Evolutionary conservation across 2,113 vertebrate genomes (phyloP).

Genomic region (Lontra canadensis): DNA sequence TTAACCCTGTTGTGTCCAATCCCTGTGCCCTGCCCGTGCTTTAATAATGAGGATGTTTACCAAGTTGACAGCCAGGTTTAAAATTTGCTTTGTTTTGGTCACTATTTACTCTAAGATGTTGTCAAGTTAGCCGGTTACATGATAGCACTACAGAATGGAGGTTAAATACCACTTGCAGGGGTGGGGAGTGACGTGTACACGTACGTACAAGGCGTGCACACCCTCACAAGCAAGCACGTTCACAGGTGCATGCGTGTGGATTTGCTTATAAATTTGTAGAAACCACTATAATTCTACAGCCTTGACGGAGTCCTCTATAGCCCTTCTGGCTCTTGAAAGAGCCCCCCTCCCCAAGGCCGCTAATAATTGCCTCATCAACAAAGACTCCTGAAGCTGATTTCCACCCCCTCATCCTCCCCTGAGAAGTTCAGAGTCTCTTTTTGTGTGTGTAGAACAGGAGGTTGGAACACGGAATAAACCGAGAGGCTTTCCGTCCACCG

Average conservation of each 20-base stretch:
- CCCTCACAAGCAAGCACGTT: background rate
- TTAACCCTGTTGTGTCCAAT: constrained; percentile 32
- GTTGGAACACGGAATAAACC: background rate
- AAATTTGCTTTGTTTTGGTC: background rate
- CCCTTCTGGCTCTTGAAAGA: no score
- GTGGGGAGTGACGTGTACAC: background rate
- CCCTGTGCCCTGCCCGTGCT: background rate
- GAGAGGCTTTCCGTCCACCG: background rate
- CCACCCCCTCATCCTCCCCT: rapidly evolving
- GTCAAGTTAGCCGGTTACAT: background rate
- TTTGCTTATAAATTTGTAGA: background rate
- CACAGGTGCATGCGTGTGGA: background rate
- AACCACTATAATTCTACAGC: background rate
- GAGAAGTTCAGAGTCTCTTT: background rate
- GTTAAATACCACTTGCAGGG: background rate
- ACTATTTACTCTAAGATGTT: background rate
- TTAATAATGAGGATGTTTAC: background rate
- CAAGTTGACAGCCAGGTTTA: background rate
- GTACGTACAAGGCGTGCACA: no score
- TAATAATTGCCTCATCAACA: background rate
- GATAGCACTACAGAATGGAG: background rate
- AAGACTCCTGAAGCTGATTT: background rate
- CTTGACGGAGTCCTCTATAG: background rate
- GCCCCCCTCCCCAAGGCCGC: background rate
- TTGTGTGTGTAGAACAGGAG: background rate